Percentiles rank a stretch among this genome's conserved stretches.
Evolutionary conservation across 2,113 vertebrate genomes (phyloP).

Genomic region (Poecile atricapillus): DNA sequence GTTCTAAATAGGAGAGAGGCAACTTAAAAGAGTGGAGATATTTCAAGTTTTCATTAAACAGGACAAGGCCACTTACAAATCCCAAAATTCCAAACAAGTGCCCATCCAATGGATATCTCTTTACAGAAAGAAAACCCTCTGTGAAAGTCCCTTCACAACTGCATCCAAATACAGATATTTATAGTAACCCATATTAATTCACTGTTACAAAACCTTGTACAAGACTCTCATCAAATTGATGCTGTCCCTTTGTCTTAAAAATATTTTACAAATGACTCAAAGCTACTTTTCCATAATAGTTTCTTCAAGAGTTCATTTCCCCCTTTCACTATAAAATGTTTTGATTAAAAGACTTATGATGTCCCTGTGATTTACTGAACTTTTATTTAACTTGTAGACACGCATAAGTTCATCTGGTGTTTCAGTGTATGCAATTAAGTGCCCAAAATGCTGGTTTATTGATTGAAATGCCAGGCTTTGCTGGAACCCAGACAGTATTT

Average conservation of each 20-base stretch:
- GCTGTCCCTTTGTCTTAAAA: neutral
- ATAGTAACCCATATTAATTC: neutral
- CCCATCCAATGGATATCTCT: neutral
- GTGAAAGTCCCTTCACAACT: neutral
- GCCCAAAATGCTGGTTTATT: neutral
- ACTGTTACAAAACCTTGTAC: neutral
- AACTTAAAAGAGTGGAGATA: neutral
- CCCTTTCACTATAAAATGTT: neutral
- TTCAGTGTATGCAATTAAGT: neutral
- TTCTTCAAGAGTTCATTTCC: neutral
- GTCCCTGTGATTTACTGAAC: neutral
- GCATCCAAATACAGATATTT: neutral
- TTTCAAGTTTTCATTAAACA: neutral
- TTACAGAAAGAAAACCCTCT: neutral
- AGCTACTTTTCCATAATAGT: neutral
- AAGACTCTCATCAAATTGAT: neutral
- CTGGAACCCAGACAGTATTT: neutral
- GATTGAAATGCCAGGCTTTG: neutral
- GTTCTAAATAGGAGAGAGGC: neutral
- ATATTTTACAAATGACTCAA: neutral
- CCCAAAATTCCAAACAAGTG: neutral
- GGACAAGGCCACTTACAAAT: neutral
- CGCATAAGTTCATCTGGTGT: neutral
- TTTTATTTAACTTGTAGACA: neutral
- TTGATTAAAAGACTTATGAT: neutral